A percentile compares a stretch with the other conserved stretches of the same genome.
Evolutionary conservation across 2,888 invertebrate genomes (phyloP).

Genomic region (Caenorhabditis plicata): DNA sequence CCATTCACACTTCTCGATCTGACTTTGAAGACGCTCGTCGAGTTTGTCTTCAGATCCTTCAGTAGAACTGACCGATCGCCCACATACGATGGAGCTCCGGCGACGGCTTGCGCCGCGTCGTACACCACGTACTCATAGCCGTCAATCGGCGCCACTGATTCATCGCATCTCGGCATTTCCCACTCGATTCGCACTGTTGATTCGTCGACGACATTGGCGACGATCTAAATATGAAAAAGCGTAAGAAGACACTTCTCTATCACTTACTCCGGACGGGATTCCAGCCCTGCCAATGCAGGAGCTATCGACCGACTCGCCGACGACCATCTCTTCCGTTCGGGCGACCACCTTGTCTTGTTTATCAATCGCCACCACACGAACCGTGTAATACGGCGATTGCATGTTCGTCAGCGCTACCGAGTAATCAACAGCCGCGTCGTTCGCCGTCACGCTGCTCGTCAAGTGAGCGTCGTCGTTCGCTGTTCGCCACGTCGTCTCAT

Average conservation of each 20-base stretch:
- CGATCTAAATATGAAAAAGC: constrained; percentile 17
- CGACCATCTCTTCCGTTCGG: constrained; percentile 57
- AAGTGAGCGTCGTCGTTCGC: constrained; percentile 32
- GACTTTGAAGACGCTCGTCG: constrained; percentile 51
- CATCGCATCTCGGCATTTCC: constrained; percentile 59
- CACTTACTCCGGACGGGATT: constrained; percentile 43
- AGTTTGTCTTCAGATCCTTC: constrained; percentile 43
- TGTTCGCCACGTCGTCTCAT: constrained; percentile 58
- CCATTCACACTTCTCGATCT: constrained; percentile 61
- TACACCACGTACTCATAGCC: constrained; percentile 64
- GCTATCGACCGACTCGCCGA: constrained; percentile 48
- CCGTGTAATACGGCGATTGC: constrained; percentile 51
- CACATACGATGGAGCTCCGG: constrained; percentile 56
- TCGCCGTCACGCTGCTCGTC: no score
- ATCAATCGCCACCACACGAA: constrained; percentile 53
- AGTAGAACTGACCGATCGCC: constrained; percentile 48
- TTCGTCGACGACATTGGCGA: constrained; percentile 29
- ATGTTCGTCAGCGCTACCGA: constrained; percentile 43
- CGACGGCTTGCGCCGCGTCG: constrained; percentile 35
- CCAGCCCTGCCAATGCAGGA: constrained; percentile 57
- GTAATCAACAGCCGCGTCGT: constrained; percentile 43
- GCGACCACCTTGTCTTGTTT: constrained; percentile 49
- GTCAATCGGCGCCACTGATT: constrained; percentile 56
- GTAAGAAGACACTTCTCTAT: no score
- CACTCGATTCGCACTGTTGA: constrained; percentile 32